Base-by-base conservation (phyloP, 2,888 invertebrate species). In the Alitta virens region DNA sequence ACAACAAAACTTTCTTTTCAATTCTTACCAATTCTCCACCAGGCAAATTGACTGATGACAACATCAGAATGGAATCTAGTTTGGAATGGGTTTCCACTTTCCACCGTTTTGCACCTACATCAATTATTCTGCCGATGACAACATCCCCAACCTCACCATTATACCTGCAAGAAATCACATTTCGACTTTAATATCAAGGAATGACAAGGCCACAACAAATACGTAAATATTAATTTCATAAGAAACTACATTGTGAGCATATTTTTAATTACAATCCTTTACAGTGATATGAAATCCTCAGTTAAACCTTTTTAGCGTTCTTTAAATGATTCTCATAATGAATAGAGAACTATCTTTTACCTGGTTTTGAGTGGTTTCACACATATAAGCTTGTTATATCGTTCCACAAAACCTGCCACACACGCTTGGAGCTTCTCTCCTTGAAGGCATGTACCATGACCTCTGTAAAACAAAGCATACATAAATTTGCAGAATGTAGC, bases 11-110 rank as follows among this genome's bases (percentile, higher is more conserved):
- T 33, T 33, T 12, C 33, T 7, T 33, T 33, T 33, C 33, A 33
- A 51, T 26, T 64, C 75, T 68, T 63, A 92, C 91, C 86, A 97
- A 83, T 86, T 98, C 98, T 33, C 86, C 86, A 27, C 97, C 97
- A n/a, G 98, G 98, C 66, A 99, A 86, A 85, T 98, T 97, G 1
- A 99, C 95, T 38, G 95, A 91, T 0, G 95, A 93, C 21, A 99
- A 83, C 65, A 92, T 86, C 14, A 99, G 85, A 50, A 91, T 86
- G 0, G 95, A 76, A 91, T 95, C 94, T 7, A 86, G 83, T 60
- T 94, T 88, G 0, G 94, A 90, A 83, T 95, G 95, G 1, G 93
- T 94, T 74, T 97, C 92, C 1, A 97, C 91, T 81, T 93, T 94
- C 97, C 97, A 97, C 63, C 94, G 86, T 75, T 90, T 90, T 74